A percentile compares a stretch with the other conserved stretches of the same genome.
Conservation (phyloP, 2,888 invertebrate genomes). For the Rhyacophila evoluta region DNA sequence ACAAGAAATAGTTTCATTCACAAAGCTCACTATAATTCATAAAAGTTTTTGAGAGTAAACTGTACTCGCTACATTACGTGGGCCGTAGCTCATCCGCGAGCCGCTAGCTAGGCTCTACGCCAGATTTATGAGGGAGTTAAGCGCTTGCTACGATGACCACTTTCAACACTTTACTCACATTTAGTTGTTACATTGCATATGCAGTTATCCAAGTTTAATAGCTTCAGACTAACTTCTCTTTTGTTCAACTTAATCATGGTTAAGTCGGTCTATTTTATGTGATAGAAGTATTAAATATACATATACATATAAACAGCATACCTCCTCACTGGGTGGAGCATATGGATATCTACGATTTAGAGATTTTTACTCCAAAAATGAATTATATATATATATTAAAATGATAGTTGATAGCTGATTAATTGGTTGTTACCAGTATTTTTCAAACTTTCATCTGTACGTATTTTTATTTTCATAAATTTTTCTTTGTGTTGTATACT, state of each 20-base stretch:
- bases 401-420: too few species aligned
- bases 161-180: conserved; percentile 35
- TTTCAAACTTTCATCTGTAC: too few species aligned
- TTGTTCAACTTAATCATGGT: conserved; percentile 7
- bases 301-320: too few species aligned
- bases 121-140: conserved; percentile 35
- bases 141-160: conserved; percentile 36
- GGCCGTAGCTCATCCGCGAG: conserved; percentile 35
- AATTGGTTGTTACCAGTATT: too few species aligned
- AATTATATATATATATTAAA: too few species aligned
- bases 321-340: too few species aligned
- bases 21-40: background rate
- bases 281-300: too few species aligned
- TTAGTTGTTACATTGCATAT: conserved; percentile 17
- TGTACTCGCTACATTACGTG: background rate
- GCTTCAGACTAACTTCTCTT: background rate
- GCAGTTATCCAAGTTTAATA: conserved; percentile 19
- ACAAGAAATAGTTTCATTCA: background rate
- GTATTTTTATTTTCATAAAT: too few species aligned
- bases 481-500: too few species aligned
- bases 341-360: too few species aligned
- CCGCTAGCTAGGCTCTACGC: conserved; percentile 26
- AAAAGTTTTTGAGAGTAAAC: conserved; percentile 1
- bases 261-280: too few species aligned
- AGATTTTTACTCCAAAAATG: too few species aligned